phyloP scores from a whole-genome alignment of 2,113 vertebrate species.

The Saimiri boliviensis region DNA sequence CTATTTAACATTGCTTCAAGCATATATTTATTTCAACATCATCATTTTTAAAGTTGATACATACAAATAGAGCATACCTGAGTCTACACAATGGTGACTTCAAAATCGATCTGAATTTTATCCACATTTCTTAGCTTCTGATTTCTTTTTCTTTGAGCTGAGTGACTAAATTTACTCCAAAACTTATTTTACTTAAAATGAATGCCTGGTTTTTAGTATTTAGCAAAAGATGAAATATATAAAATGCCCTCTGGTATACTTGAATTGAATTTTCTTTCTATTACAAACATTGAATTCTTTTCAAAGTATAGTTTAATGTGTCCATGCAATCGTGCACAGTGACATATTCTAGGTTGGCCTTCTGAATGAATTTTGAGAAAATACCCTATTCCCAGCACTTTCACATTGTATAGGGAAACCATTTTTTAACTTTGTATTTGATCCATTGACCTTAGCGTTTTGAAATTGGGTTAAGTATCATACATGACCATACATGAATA shows the following conservation, averaged over 20 bases:
- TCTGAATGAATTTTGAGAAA: not conserved
- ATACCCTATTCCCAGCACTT: not conserved
- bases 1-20: not conserved
- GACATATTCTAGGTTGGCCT: not conserved
- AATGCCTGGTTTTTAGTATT: not conserved
- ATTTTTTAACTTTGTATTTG: not conserved
- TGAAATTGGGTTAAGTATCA: not conserved
- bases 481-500: not conserved
- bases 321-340: rapidly evolving
- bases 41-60: not conserved
- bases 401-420: not conserved
- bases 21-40: not conserved
- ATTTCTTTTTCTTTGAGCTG: not conserved
- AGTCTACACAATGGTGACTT: not conserved
- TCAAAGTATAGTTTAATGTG: not conserved
- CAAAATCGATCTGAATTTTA: not conserved
- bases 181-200: not conserved
- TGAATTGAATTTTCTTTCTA: not conserved
- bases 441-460: not conserved
- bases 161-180: not conserved
- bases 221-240: not conserved
- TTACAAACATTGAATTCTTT: not conserved
- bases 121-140: not conserved
- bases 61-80: not conserved
- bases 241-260: not conserved